Conservation (phyloP, 2,888 invertebrate species). For the Spilarctia lutea region DNA sequence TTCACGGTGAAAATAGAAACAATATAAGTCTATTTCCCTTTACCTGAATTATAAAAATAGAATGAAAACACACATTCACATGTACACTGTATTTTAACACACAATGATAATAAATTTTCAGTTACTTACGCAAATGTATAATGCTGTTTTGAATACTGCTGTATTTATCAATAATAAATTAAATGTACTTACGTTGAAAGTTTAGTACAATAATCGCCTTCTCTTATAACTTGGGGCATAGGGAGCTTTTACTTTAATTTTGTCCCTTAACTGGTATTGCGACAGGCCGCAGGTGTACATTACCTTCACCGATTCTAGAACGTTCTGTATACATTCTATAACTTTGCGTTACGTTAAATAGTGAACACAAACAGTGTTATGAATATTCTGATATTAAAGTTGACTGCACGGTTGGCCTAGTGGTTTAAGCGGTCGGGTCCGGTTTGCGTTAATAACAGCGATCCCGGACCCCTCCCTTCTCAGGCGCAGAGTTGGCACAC, state of each 20-base stretch:
- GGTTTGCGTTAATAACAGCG: too few relatives aligned
- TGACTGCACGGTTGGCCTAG: too few relatives aligned
- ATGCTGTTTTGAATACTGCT: not conserved
- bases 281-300: slow-evolving; percentile 8
- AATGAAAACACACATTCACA: too few relatives aligned
- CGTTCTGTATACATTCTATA: not conserved
- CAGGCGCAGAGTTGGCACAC: too few relatives aligned
- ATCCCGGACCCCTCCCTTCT: too few relatives aligned
- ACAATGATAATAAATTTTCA: too few relatives aligned
- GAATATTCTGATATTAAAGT: not conserved
- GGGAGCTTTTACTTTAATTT: slow-evolving; percentile 16
- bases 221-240: not conserved
- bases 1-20: too few relatives aligned
- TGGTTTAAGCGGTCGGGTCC: too few relatives aligned
- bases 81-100: too few relatives aligned
- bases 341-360: not conserved
- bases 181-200: not conserved
- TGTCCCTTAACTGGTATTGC: slow-evolving; percentile 2
- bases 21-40: too few relatives aligned
- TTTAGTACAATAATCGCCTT: not conserved
- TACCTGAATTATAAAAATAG: too few relatives aligned
- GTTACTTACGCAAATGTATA: too few relatives aligned
- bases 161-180: not conserved
- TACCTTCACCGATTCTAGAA: slow-evolving; percentile 8
- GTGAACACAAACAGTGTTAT: not conserved